Percentiles rank a stretch among this genome's conserved stretches.
These are phyloP conservation scores for Mycetomoellerius zeteki DNA, from an alignment of 1,140 invertebrate genomes.

Conservation along the genomic window DNA sequence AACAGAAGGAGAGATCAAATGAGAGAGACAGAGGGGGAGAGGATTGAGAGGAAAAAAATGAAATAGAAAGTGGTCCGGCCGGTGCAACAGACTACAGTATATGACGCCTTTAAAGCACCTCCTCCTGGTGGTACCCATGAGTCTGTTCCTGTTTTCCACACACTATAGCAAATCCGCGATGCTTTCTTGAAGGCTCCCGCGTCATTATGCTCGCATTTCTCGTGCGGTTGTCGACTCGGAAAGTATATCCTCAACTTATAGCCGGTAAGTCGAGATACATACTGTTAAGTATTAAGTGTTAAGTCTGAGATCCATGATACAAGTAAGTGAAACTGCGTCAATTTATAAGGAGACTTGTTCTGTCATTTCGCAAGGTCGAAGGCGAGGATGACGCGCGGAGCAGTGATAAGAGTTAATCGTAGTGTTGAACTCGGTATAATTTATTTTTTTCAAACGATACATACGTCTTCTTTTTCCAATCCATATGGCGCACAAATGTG, in stretches of 20 bases:
- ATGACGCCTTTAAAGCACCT: constrained; percentile 82
- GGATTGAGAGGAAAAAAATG: constrained; percentile 78
- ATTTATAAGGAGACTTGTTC: neutral
- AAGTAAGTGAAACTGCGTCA: constrained; percentile 21
- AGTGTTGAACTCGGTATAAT: constrained; percentile 13
- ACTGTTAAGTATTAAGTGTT: constrained; percentile 46
- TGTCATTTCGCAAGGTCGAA: constrained; percentile 11
- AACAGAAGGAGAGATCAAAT: constrained; percentile 57
- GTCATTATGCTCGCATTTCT: constrained; percentile 86
- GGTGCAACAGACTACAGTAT: constrained; percentile 84
- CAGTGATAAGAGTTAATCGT: constrained; percentile 39
- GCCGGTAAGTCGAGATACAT: constrained; percentile 82
- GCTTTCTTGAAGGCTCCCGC: constrained; percentile 81
- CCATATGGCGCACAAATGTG: neutral
- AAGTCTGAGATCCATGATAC: constrained; percentile 27
- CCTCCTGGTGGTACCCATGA: constrained; percentile 74
- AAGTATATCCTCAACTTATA: constrained; percentile 85
- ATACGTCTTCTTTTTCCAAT: neutral
- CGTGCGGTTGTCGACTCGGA: constrained; percentile 87
- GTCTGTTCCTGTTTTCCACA: constrained; percentile 81
- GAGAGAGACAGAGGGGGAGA: constrained; percentile 32
- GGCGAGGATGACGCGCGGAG: neutral
- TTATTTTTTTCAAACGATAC: neutral
- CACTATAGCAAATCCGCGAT: constrained; percentile 72
- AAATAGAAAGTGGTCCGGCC: constrained; percentile 87